These are phyloP conservation scores for Chaetorhynchus papuensis DNA, from an alignment of 2,113 vertebrate species.

Conservation along the genomic window DNA sequence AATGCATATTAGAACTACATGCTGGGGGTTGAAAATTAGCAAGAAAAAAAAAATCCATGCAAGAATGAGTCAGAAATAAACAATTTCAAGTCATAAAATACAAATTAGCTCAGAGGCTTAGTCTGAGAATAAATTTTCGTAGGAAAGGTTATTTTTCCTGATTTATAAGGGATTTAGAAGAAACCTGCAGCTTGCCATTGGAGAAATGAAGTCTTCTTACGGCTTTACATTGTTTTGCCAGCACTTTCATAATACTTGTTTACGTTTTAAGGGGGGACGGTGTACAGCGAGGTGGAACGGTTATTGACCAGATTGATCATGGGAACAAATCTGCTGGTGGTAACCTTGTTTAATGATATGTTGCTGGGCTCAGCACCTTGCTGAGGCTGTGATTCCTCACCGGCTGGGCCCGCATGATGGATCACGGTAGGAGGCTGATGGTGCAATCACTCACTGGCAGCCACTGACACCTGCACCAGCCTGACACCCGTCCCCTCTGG, in stretches of 20 bases:
- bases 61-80: conserved; percentile 46
- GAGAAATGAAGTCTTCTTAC: conserved; percentile 47
- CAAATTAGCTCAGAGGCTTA: conserved; percentile 58
- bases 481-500: conserved; percentile 85
- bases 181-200: conserved; percentile 18
- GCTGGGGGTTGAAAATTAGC: background rate
- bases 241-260: conserved; percentile 65
- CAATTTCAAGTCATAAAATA: conserved; percentile 50
- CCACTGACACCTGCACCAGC: conserved; percentile 81
- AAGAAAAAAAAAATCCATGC: conserved; percentile 23
- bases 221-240: conserved; percentile 48
- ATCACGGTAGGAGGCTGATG: conserved; percentile 93
- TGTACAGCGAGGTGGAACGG: conserved; percentile 70
- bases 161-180: conserved; percentile 51
- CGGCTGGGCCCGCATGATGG: conserved; percentile 89
- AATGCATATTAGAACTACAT: background rate
- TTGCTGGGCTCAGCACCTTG: conserved; percentile 85
- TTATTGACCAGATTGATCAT: conserved; percentile 85
- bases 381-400: conserved; percentile 80
- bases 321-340: conserved; percentile 82
- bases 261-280: conserved; percentile 51
- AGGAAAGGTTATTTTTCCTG: conserved; percentile 59
- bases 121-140: conserved; percentile 29
- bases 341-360: conserved; percentile 95
- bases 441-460: conserved; percentile 94